Conservation (phyloP, 53 echinoderm and acorn worm genomes). For the Pentamera pediparva region DNA sequence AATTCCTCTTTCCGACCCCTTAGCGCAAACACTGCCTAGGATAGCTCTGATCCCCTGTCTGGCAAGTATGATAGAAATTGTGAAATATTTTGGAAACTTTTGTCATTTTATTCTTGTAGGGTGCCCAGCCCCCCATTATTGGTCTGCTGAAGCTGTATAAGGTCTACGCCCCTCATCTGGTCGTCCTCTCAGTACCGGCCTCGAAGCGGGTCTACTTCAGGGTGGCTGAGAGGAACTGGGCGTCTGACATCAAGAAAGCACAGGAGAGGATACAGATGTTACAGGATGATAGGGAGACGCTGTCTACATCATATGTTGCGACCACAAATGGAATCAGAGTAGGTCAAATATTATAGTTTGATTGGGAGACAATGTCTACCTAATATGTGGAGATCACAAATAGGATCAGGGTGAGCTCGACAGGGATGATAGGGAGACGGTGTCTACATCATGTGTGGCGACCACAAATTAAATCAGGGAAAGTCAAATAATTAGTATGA, state of each 20-base stretch:
- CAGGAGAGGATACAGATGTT: constrained; percentile 59
- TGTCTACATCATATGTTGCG: not conserved
- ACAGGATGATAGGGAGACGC: not conserved
- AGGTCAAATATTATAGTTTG: not conserved
- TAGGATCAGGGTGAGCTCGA: too few species aligned
- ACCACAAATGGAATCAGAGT: not conserved
- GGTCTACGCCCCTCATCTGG: constrained; percentile 70
- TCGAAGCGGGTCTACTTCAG: constrained; percentile 77
- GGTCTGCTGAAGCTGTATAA: constrained; percentile 88
- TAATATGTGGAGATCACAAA: too few species aligned
- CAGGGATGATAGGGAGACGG: not conserved
- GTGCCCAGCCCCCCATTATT: constrained; percentile 64
- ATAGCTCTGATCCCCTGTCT: too few species aligned
- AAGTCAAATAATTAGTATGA: too few species aligned
- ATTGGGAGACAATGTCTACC: not conserved
- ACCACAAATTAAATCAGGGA: too few species aligned
- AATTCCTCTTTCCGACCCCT: too few species aligned
- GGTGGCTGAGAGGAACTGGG: constrained; percentile 58
- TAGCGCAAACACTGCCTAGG: too few species aligned
- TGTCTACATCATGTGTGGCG: not conserved
- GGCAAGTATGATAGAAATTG: too few species aligned
- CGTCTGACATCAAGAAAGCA: constrained; percentile 46
- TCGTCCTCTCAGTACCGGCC: constrained; percentile 61
- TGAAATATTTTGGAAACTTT: not conserved
- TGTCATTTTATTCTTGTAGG: constrained; percentile 37